Conservation (phyloP, 2,888 invertebrate genomes). For the Drosophila eohydei region DNA sequence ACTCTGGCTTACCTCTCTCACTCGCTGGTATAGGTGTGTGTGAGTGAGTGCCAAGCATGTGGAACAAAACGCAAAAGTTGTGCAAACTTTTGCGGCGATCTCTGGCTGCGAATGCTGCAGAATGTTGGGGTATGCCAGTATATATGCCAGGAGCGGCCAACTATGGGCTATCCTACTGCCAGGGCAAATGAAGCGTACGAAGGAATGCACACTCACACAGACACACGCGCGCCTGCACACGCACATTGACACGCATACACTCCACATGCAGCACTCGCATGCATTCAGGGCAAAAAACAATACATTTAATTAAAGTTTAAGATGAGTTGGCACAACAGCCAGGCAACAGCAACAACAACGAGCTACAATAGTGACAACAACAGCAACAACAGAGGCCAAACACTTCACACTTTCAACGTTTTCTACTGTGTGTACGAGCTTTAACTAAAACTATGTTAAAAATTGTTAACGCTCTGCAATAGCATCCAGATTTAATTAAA, state of each 20-base stretch:
- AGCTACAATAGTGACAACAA: slow-evolving; percentile 4
- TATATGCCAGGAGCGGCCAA: slow-evolving; percentile 5
- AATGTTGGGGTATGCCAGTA: slow-evolving; percentile 20
- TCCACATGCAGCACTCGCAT: slow-evolving; percentile 13
- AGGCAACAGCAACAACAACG: slow-evolving; percentile 19
- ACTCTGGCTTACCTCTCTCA: slow-evolving; percentile 4
- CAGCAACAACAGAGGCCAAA: slow-evolving; percentile 17
- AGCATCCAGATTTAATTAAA: slow-evolving; percentile 72
- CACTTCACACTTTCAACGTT: slow-evolving; percentile 43
- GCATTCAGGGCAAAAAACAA: slow-evolving; percentile 63
- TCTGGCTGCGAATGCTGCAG: slow-evolving; percentile 44
- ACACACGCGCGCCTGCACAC: slow-evolving; percentile 19
- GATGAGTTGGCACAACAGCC: slow-evolving; percentile 69
- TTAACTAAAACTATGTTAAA: slow-evolving; percentile 63
- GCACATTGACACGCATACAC: slow-evolving; percentile 5
- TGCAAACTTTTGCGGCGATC: slow-evolving; percentile 77
- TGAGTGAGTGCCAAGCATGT: slow-evolving; percentile 74
- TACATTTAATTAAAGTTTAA: slow-evolving; percentile 79
- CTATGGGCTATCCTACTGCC: slow-evolving; percentile 27
- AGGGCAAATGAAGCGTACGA: slow-evolving; percentile 69
- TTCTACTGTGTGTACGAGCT: slow-evolving; percentile 36
- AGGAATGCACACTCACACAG: slow-evolving; percentile 40
- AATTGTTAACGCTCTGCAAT: slow-evolving; percentile 59
- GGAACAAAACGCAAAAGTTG: slow-evolving; percentile 77
- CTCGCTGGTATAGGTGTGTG: slow-evolving; percentile 43